These are phyloP conservation scores for Macaria liturata DNA, from an alignment of 2,888 invertebrate species.

Conservation along the genomic window DNA sequence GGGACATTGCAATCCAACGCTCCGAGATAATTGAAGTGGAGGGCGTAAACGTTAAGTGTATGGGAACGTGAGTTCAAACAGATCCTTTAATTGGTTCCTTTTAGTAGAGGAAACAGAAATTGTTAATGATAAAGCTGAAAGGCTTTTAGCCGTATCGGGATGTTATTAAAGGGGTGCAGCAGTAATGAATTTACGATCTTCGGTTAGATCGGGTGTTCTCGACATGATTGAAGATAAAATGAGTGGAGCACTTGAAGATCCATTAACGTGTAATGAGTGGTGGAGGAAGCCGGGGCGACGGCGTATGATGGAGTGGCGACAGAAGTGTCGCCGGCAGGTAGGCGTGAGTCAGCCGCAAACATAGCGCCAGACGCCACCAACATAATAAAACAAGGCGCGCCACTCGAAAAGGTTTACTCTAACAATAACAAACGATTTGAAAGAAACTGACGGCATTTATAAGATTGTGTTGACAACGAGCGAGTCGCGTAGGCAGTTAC, in stretches of 20 bases:
- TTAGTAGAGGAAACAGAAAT: slow-evolving; percentile 39
- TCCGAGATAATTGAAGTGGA: slow-evolving; percentile 57
- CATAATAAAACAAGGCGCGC: slow-evolving; percentile 32
- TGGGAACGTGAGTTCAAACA: slow-evolving; percentile 43
- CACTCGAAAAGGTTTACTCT: slow-evolving; percentile 18
- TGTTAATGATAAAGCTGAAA: slow-evolving; percentile 47
- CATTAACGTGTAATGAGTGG: slow-evolving; percentile 72
- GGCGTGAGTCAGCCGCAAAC: slow-evolving; percentile 66
- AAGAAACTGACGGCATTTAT: slow-evolving; percentile 26
- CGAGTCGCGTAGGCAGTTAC: slow-evolving; percentile 40
- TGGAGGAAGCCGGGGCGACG: slow-evolving; percentile 64
- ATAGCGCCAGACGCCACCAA: slow-evolving; percentile 44
- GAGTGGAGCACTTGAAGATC: slow-evolving; percentile 60
- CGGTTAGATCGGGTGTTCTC: slow-evolving; percentile 47
- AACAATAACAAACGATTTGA: slow-evolving; percentile 28
- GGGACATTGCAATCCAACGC: slow-evolving; percentile 52
- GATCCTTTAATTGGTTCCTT: slow-evolving; percentile 41
- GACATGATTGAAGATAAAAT: slow-evolving; percentile 58
- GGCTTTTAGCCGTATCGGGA: slow-evolving; percentile 46
- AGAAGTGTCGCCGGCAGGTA: slow-evolving; percentile 72
- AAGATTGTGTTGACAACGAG: slow-evolving; percentile 36
- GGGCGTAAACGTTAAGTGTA: slow-evolving; percentile 38
- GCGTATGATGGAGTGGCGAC: slow-evolving; percentile 65
- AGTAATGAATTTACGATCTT: slow-evolving; percentile 47
- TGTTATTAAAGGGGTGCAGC: slow-evolving; percentile 41